Evolutionary conservation across 2,113 vertebrate genomes (phyloP).

Genomic region (Nothocercus nigrocapillus): DNA sequence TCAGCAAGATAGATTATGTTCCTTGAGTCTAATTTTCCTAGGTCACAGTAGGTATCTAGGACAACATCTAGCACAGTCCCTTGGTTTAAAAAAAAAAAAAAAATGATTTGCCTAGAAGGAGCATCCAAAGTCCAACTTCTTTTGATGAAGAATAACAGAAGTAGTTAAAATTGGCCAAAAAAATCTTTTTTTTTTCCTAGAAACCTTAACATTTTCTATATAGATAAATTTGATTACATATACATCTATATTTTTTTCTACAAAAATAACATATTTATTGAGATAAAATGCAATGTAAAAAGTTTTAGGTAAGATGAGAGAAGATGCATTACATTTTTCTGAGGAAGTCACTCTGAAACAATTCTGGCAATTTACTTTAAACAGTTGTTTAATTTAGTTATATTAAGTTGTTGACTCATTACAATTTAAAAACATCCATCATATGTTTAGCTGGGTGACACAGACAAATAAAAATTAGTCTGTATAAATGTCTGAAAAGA

Average conservation of each 20-base stretch:
- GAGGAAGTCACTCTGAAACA: background rate
- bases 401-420: background rate
- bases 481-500: background rate
- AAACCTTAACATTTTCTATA: background rate
- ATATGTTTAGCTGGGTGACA: background rate
- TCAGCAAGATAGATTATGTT: background rate
- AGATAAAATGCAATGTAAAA: background rate
- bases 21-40: background rate
- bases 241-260: background rate
- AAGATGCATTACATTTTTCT: background rate
- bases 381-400: background rate
- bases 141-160: background rate
- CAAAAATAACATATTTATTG: rapidly evolving
- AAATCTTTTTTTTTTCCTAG: too few species aligned
- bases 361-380: background rate
- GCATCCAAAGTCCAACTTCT: background rate
- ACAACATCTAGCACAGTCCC: background rate
- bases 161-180: background rate
- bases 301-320: background rate
- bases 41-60: background rate
- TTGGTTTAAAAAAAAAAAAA: too few species aligned
- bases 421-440: background rate
- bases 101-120: background rate
- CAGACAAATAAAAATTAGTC: background rate
- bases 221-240: background rate